A percentile compares a stretch with the other conserved stretches of the same genome.
Evolutionary conservation across 2,113 vertebrate genomes (phyloP).

Genomic region (Numenius arquata): DNA sequence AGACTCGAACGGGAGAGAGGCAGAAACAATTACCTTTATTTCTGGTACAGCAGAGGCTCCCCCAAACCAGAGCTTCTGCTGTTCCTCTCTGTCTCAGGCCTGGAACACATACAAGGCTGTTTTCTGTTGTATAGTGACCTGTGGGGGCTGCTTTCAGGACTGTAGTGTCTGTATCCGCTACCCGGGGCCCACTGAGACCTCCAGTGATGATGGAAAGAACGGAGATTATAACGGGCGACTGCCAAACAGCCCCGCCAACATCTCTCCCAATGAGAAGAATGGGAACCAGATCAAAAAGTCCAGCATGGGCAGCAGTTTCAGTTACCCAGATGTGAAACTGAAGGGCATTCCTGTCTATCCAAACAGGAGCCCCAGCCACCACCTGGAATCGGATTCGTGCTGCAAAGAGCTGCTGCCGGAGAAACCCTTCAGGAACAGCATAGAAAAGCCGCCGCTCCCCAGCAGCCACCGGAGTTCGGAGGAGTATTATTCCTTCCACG

Average conservation of each 20-base stretch:
- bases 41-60: constrained; percentile 82
- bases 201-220: constrained; percentile 59
- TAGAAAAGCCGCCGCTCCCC: constrained; percentile 28
- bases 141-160: constrained; percentile 75
- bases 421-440: constrained; percentile 64
- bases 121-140: constrained; percentile 80
- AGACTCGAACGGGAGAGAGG: constrained; percentile 75
- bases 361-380: constrained; percentile 61
- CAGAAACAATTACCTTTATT: constrained; percentile 88
- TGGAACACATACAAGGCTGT: constrained; percentile 87
- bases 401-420: constrained; percentile 72
- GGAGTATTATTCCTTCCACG: constrained; percentile 89
- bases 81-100: constrained; percentile 83
- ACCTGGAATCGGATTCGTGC: constrained; percentile 66
- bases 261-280: constrained; percentile 70
- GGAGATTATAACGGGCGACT: constrained; percentile 78
- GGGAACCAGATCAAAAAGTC: constrained; percentile 75
- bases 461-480: constrained; percentile 81
- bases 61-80: constrained; percentile 73
- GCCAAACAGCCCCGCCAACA: constrained; percentile 71
- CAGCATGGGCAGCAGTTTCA: constrained; percentile 85
- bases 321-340: constrained; percentile 90
- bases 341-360: constrained; percentile 86
- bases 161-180: constrained; percentile 81
- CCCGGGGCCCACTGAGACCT: constrained; percentile 56